Conservation (phyloP, 2,113 vertebrate genomes). For the Anoura caudifer region DNA sequence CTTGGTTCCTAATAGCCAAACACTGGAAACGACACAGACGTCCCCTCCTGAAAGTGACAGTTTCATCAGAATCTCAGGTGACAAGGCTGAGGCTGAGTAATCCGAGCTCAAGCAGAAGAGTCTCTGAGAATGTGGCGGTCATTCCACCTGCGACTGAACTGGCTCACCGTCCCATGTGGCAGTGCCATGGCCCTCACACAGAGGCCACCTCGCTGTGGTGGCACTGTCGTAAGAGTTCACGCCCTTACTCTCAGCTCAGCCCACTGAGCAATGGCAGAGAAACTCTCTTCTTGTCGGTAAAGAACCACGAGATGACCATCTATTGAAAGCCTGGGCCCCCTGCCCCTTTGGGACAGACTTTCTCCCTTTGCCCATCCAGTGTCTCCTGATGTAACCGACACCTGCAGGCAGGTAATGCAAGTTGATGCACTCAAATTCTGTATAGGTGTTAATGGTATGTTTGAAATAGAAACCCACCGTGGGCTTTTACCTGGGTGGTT, state of each 20-base stretch:
- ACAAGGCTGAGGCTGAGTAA: neutral
- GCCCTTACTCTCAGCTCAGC: neutral
- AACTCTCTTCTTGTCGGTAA: neutral
- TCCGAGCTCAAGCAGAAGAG: neutral
- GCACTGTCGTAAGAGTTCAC: neutral
- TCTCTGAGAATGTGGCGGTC: neutral
- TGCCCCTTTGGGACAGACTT: neutral
- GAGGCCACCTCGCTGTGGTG: neutral
- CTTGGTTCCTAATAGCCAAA: neutral
- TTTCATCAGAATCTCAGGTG: neutral
- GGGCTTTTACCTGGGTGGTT: neutral
- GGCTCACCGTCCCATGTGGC: rapidly evolving
- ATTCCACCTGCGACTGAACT: rapidly evolving
- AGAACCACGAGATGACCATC: neutral
- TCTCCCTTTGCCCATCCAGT: neutral
- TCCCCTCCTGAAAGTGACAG: neutral
- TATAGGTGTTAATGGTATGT: neutral
- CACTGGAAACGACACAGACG: neutral
- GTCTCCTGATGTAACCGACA: neutral
- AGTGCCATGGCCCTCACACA: neutral
- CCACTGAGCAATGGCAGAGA: neutral
- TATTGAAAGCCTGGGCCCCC: too few relatives aligned
- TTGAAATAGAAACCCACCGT: neutral
- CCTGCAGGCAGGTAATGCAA: neutral
- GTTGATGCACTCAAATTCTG: neutral